These are phyloP conservation scores for Channa argus DNA, from an alignment of 2,113 vertebrate genomes.

Conservation along the genomic window DNA sequence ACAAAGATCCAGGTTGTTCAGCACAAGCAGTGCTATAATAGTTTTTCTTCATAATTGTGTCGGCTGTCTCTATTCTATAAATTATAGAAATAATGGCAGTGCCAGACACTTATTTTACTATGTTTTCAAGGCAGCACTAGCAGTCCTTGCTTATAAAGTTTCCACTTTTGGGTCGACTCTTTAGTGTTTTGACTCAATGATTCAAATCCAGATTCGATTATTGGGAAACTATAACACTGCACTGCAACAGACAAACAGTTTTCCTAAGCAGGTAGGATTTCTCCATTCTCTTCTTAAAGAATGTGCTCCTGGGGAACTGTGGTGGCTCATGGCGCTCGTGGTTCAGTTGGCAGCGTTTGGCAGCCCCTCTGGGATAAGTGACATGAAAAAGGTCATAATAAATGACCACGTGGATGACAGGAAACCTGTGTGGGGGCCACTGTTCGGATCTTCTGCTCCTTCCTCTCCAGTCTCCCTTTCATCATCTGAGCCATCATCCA, in stretches of 20 bases:
- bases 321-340: neutral
- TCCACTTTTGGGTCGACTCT: neutral
- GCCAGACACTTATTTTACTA: constrained; percentile 34
- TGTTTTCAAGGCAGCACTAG: constrained; percentile 39
- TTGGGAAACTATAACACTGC: constrained; percentile 45
- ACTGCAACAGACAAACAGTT: constrained; percentile 25
- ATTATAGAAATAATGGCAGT: constrained; percentile 11
- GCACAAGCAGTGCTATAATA: constrained; percentile 17
- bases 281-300: constrained; percentile 7
- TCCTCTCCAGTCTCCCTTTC: constrained; percentile 87
- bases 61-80: constrained; percentile 10
- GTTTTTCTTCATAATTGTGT: constrained; percentile 24
- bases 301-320: neutral
- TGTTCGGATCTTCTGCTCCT: constrained; percentile 82
- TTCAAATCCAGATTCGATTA: constrained; percentile 18
- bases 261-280: constrained; percentile 23
- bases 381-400: constrained; percentile 96
- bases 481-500: constrained; percentile 90
- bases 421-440: constrained; percentile 86
- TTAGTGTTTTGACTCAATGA: constrained; percentile 44
- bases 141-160: constrained; percentile 16
- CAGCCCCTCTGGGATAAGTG: constrained; percentile 95
- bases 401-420: constrained; percentile 96
- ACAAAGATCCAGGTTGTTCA: constrained; percentile 21
- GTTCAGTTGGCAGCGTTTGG: constrained; percentile 92